Evolutionary conservation across 1,140 invertebrate genomes (phyloP), one percentile per base, ranked within the genome.

Genomic region (Nomia melanderi): DNA sequence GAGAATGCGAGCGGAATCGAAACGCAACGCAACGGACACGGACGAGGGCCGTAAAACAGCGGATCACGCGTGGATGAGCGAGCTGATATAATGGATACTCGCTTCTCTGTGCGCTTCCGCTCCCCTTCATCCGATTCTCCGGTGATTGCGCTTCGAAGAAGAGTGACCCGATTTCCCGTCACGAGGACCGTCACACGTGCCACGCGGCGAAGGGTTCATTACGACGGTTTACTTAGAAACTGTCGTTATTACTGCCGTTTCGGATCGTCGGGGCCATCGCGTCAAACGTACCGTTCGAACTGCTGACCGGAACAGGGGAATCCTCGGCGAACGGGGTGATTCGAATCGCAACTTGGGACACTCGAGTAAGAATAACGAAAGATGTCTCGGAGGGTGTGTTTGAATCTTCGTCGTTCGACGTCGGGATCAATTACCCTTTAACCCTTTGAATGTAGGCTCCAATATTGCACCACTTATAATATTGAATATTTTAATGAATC

Each of bases 141-240:
- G 9, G 53, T 33, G 41, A 44, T 62, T 50, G 36, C 31, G 39
- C 20, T n/a, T 20, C 27, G 33, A 17, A n/a, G 47, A 57, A 8
- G 14, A 69, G 54, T 59, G 63, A 81, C 67, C 78, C 60, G 54
- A 71, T 79, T 79, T 62, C 41, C 14, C 27, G 14, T 31, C 36
- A 44, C 50, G 67, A 66, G 54, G 29, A 56, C 62, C 66, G 54
- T 33, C 20, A 63, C 62, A 39, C 65, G 47, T 17, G 59, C 57
- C 62, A 39, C 65, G 47, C 12, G 59, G 6, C 33, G 33, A 25
- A 82, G 59, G 56, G 67, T 81, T 81, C 73, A 67, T 82, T 82
- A 81, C 33, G 57, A 72, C 27, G 57, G 63, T 63, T 67, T 63
- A 47, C 33, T 50, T 14, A 17, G 57, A 27, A 36, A 72, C 50